Conservation (phyloP, 2,797 vertebrate species). For the Tragelaphus eurycerus region DNA sequence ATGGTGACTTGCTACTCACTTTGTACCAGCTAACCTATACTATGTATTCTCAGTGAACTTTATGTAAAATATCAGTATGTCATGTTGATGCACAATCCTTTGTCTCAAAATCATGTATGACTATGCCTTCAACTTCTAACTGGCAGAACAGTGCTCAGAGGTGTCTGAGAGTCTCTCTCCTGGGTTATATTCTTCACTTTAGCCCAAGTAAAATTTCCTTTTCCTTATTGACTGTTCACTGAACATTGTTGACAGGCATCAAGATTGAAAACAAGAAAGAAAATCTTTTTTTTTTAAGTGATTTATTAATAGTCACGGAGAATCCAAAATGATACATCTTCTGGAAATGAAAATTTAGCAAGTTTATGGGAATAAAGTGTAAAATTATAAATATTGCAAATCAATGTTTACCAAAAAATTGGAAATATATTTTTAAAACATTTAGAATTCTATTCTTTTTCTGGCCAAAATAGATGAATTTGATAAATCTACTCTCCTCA, state of each 20-base stretch:
- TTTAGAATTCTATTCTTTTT: background rate
- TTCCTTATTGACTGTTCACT: background rate
- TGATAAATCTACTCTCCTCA: background rate
- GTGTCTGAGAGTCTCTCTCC: background rate
- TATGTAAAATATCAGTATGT: background rate
- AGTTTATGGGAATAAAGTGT: background rate
- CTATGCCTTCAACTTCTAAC: background rate
- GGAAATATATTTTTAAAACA: background rate
- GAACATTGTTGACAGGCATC: background rate
- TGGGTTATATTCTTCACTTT: background rate
- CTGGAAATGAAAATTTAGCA: background rate
- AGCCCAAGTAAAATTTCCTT: background rate
- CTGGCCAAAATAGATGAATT: background rate
- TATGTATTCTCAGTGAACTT: background rate
- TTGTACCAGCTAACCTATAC: background rate
- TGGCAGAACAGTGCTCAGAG: background rate
- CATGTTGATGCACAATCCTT: background rate
- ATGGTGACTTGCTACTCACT: background rate
- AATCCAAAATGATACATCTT: background rate
- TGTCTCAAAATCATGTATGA: background rate
- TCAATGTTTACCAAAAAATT: background rate
- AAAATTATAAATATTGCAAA: background rate
- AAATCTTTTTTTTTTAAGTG: background rate
- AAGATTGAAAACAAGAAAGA: background rate
- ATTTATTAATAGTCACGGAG: background rate